Evolutionary conservation across 2,113 vertebrate species (phyloP).

Genomic region (Myiagra hebetior): DNA sequence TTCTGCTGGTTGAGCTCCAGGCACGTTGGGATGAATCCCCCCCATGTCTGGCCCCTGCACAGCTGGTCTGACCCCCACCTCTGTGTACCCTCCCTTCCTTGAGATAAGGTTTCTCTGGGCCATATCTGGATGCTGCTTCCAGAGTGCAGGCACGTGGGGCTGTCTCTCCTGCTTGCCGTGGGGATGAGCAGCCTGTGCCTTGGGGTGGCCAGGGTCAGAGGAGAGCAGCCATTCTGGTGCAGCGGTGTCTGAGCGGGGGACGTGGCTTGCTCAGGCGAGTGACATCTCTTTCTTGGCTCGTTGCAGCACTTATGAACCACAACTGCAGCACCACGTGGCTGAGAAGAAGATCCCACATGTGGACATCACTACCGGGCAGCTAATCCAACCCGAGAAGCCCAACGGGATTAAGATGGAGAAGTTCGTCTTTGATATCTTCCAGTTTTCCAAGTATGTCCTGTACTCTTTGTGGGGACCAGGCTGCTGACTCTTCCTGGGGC

Average conservation of each 20-base stretch:
- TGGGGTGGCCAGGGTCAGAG: accelerated
- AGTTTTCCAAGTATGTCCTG: slow-evolving; percentile 90
- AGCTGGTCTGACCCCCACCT: accelerated
- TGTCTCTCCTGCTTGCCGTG: accelerated
- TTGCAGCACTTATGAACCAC: slow-evolving; percentile 84
- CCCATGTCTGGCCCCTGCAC: background rate
- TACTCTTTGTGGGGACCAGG: background rate
- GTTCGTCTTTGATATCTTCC: slow-evolving; percentile 98
- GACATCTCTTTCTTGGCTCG: background rate
- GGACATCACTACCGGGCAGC: slow-evolving; percentile 76
- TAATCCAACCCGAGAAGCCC: slow-evolving; percentile 89
- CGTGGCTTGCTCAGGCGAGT: accelerated
- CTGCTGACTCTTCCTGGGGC: background rate
- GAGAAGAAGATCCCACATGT: slow-evolving; percentile 94
- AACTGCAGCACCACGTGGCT: slow-evolving; percentile 92
- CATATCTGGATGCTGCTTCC: background rate
- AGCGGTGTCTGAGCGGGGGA: background rate
- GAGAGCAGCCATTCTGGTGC: background rate
- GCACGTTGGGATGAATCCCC: background rate
- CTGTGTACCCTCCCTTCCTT: background rate
- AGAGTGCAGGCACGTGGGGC: accelerated
- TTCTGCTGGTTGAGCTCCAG: background rate
- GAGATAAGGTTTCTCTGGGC: background rate
- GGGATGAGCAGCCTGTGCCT: background rate
- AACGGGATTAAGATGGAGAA: slow-evolving; percentile 99